Base-by-base conservation (phyloP, 1,140 invertebrate species). In the Zaprionus lachaisei region DNA sequence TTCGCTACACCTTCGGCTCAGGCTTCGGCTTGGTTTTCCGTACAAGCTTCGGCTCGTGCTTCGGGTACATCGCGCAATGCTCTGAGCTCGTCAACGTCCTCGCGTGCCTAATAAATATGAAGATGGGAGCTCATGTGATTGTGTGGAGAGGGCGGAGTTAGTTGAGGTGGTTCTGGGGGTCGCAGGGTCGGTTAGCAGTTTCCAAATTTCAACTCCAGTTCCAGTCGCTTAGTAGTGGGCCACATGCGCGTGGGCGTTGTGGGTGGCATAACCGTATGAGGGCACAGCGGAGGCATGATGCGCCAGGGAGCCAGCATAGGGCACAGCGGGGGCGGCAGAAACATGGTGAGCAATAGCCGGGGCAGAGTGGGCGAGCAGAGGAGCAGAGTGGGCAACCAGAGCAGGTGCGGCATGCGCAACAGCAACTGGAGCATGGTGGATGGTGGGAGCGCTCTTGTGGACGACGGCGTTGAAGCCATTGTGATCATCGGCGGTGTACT, bases 71-170 rank as follows among this genome's bases (percentile, higher is more conserved):
- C 99, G 93, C 98, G 99, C 60, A 66, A 20, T 68, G 38, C 55
- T 87, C 63, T 87, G 73, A 83, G 74, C 78, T 84, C 79, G 81
- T 84, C 81, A 84, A 84, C 81, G 74, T 97, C 99, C 64, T 98
- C 98, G 62, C 98, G 93, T 99, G 97, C 79, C 98, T 94, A 98
- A 97, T 87, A 98, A 98, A 95, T 98, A 98, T 34, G 97, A 98
- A 73, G 72, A 89, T 47, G 97, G 98, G 92, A 97, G 96, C 93
- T 94, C 95, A 70, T 94, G 15, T 17, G 93, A 7, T 96, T 28
- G 94, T 94, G 47, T 95, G 34, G 95, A 95, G 77, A 94, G 95
- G 38, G 14, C 38, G 38, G 41, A 7, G 20, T 47, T 96, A 75
- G 94, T 95, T 47, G 3, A 5, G 94, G 94, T 24, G 94, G 94